These are phyloP conservation scores for Paramuricea clavata DNA, from an alignment of 92 coral and sea anemone genomes.

Conservation along the genomic window DNA sequence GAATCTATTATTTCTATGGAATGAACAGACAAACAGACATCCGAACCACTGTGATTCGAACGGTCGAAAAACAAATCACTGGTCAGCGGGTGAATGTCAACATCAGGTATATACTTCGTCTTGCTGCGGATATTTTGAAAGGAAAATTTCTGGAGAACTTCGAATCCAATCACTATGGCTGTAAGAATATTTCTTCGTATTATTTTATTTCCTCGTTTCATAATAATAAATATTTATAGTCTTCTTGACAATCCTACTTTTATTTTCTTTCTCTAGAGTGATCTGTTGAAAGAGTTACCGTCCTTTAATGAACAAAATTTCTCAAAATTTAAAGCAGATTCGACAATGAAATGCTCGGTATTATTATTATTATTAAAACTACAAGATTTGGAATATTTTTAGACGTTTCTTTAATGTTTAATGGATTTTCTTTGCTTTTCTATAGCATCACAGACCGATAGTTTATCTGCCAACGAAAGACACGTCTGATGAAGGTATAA, in stretches of 20 bases:
- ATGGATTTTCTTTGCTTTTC: not conserved
- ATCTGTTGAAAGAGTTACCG: conserved; percentile 92
- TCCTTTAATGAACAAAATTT: conserved; percentile 94
- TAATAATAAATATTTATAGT: not conserved
- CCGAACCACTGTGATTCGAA: too few relatives aligned
- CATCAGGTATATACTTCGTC: not conserved
- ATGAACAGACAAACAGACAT: not conserved
- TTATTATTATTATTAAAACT: too few relatives aligned
- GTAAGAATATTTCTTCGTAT: not conserved
- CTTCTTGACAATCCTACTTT: not conserved
- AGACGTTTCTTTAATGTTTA: too few relatives aligned
- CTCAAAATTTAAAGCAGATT: conserved; percentile 85
- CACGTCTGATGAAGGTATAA: conserved; percentile 83
- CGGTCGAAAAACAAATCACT: not conserved
- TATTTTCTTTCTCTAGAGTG: conserved; percentile 72
- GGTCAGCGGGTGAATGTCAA: not conserved
- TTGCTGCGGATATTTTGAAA: not conserved
- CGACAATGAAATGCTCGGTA: conserved; percentile 87
- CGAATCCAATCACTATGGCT: not conserved
- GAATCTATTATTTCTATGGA: too few relatives aligned
- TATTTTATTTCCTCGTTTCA: not conserved
- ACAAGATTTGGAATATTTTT: too few relatives aligned
- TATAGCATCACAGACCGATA: conserved; percentile 87
- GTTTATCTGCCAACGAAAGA: conserved; percentile 97
- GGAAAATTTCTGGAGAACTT: not conserved